Evolutionary conservation across 2,797 vertebrate species (phyloP), one percentile per base, ranked within the genome.

Genomic region (Sebastiscus tertius): DNA sequence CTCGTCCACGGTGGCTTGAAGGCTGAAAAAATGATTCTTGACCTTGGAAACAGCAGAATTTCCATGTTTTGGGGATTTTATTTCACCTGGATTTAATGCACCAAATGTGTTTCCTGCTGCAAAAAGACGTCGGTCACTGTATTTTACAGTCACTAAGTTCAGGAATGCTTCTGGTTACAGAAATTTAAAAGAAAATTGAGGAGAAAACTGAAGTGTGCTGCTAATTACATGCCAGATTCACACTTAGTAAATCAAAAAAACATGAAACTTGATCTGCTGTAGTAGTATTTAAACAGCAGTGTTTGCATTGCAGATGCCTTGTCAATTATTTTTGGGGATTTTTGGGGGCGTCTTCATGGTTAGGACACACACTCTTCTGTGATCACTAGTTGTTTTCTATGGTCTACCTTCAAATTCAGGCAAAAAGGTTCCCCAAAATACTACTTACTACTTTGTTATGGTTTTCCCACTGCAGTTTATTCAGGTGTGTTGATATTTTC

Each of bases 401-500:
- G 36, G n/a, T 67, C 20, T 33, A 52, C 54, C 27, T 59, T 60
- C 9, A 39, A 58, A 29, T 65, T 20, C 3, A 52, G 18, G 27
- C 3, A 8, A 20, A 76, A 56, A 46, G 14, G n/a, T 36, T 8
- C 12, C 14, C 8, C 14, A 13, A 52, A 26, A 54, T 12, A 56
- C 6, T 27, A 42, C 39, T 42, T 42, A 42, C 6, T 42, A 42
- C 14, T 39, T 71, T 61, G 27, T 36, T 62, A 39, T 31, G 29
- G 24, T 66, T 62, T 77, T 73, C 9, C 52, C 8, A 29, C 36
- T 0, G 12, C 31, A 64, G 77, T 90, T 87, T 87, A 85, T 82
- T 86, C 83, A 87, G 85, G 83, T 89, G 82, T 87, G 75, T 86
- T 84, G 65, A 83, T 79, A 27, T 68, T 64, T 64, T 65, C 31